Evolutionary conservation across 35 echinoderm and acorn worm genomes (phyloP).

Genomic region (Acanthaster planci): DNA sequence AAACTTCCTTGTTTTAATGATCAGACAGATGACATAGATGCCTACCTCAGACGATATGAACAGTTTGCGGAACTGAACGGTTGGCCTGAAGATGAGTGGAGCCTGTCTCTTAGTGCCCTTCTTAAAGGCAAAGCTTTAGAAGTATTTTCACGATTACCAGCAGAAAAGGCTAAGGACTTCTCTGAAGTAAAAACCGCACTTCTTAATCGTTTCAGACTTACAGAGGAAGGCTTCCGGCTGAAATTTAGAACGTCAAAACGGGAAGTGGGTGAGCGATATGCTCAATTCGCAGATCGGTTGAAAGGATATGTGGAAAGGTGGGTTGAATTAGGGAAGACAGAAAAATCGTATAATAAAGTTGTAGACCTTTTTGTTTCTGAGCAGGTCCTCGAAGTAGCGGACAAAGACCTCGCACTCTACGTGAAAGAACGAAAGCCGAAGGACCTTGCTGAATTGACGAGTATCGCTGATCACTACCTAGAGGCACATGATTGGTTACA

Average conservation of each 20-base stretch:
- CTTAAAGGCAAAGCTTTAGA: conserved; percentile 64
- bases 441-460: conserved; percentile 36
- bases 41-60: conserved; percentile 36
- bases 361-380: conserved; percentile 58
- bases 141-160: conserved; percentile 52
- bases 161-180: conserved; percentile 54
- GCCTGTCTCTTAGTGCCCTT: conserved; percentile 38
- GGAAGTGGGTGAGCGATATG: conserved; percentile 36
- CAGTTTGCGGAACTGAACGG: conserved; percentile 25
- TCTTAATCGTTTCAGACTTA: conserved; percentile 48
- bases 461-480: conserved; percentile 39
- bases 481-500: no score
- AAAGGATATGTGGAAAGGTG: conserved; percentile 62
- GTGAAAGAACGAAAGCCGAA: conserved; percentile 59
- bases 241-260: conserved; percentile 54
- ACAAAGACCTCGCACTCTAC: conserved; percentile 45
- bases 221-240: conserved; percentile 59
- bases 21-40: conserved; percentile 36
- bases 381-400: conserved; percentile 47
- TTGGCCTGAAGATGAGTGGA: conserved; percentile 49
- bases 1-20: conserved; percentile 47
- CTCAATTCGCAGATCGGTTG: conserved; percentile 55
- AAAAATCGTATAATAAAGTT: conserved; percentile 33
- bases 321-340: conserved; percentile 26
- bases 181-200: conserved; percentile 41